Evolutionary conservation across 2,113 vertebrate genomes (phyloP).

Genomic region (Eidolon helvum): DNA sequence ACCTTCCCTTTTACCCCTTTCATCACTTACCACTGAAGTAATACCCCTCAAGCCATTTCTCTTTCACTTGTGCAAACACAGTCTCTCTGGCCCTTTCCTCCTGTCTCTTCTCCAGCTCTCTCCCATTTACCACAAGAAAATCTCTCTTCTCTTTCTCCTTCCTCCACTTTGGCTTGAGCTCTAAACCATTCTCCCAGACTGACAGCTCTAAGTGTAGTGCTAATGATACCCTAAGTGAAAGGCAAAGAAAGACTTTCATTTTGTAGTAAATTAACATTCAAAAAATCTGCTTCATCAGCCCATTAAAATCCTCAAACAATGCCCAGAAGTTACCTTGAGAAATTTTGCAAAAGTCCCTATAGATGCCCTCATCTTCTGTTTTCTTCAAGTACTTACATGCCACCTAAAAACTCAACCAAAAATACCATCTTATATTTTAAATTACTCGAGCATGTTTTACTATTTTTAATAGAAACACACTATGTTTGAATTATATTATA

Average conservation of each 20-base stretch:
- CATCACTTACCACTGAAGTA: background rate
- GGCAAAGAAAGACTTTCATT: background rate
- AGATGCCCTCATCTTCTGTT: background rate
- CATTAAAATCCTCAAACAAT: background rate
- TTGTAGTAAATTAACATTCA: background rate
- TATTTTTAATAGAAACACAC: conserved; percentile 35
- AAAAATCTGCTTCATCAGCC: background rate
- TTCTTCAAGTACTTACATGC: background rate
- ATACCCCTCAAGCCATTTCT: background rate
- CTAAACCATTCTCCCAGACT: background rate
- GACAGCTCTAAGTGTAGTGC: background rate
- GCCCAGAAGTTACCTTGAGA: background rate
- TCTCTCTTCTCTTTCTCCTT: background rate
- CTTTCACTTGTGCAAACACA: background rate
- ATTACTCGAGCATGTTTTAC: conserved; percentile 31
- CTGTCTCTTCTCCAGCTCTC: background rate
- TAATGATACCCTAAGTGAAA: background rate
- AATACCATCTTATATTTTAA: background rate
- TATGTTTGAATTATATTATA: background rate
- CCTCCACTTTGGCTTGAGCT: background rate
- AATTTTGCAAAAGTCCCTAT: background rate
- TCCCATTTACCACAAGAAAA: background rate
- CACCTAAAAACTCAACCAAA: conserved; percentile 29
- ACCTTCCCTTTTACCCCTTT: background rate
- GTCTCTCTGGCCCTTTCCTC: background rate